Conservation (phyloP, 2,797 vertebrate species). For the Poecile montanus region DNA sequence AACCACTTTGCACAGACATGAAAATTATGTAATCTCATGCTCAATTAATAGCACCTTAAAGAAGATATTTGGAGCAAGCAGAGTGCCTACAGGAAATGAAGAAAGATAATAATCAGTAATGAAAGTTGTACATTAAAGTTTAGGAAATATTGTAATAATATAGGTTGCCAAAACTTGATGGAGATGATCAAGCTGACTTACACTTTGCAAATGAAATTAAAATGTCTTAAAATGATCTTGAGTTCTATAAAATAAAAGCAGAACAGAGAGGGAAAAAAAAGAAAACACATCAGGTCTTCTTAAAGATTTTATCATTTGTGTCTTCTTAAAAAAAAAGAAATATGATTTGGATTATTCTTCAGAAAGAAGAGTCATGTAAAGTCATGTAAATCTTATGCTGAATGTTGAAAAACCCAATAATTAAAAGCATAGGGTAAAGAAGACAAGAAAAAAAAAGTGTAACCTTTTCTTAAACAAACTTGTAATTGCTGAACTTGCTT, state of each 20-base stretch:
- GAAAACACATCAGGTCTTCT: not conserved
- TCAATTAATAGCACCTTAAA: not conserved
- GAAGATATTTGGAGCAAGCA: not conserved
- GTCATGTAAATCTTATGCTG: not conserved
- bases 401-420: not conserved
- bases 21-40: slow-evolving; percentile 21
- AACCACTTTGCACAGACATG: not conserved
- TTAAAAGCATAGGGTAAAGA: not conserved
- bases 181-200: not conserved
- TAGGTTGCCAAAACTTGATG: not conserved
- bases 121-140: not conserved
- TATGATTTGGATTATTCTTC: not conserved
- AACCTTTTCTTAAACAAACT: not conserved
- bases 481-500: not conserved
- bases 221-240: not conserved
- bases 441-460: not conserved
- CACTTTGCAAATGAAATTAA: not conserved
- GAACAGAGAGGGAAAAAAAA: not conserved
- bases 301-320: not conserved
- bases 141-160: not conserved
- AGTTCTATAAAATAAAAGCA: not conserved
- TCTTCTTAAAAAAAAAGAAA: not conserved
- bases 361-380: not conserved
- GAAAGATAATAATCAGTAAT: not conserved
- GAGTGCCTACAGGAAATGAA: not conserved